These are phyloP conservation scores for Monomorium pharaonis DNA, from an alignment of 1,140 invertebrate species.

Conservation along the genomic window DNA sequence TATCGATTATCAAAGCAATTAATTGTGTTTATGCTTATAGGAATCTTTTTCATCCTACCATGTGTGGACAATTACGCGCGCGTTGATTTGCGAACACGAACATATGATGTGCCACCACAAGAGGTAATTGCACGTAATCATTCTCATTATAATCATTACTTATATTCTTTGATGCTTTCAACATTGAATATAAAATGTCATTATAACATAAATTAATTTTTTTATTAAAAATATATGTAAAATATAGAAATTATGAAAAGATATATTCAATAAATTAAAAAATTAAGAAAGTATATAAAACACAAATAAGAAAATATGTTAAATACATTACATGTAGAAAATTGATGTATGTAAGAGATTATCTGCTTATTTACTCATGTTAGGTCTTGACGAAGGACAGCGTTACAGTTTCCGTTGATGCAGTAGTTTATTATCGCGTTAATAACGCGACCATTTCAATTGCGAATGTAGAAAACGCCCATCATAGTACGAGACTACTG, in stretches of 20 bases:
- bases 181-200: too few species aligned
- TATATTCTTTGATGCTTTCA: neutral
- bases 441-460: slow-evolving; percentile 98
- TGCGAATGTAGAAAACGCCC: slow-evolving; percentile 98
- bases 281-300: neutral
- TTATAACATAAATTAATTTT: too few species aligned
- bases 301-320: too few species aligned
- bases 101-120: slow-evolving; percentile 97
- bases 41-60: slow-evolving; percentile 97
- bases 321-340: too few species aligned
- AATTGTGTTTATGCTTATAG: slow-evolving; percentile 83
- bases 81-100: slow-evolving; percentile 95
- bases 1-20: neutral
- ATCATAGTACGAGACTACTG: slow-evolving; percentile 95
- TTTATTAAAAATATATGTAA: too few species aligned
- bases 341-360: too few species aligned
- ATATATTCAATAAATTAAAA: too few species aligned
- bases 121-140: slow-evolving; percentile 88
- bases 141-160: neutral
- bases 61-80: slow-evolving; percentile 97
- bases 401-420: slow-evolving; percentile 97
- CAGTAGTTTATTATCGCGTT: slow-evolving; percentile 97
- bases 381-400: slow-evolving; percentile 97
- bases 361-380: neutral
- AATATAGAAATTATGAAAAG: too few species aligned